Evolutionary conservation across 2,797 vertebrate genomes (phyloP), one percentile per base, ranked within the genome.

Genomic region (Rhodeus uyekii): DNA sequence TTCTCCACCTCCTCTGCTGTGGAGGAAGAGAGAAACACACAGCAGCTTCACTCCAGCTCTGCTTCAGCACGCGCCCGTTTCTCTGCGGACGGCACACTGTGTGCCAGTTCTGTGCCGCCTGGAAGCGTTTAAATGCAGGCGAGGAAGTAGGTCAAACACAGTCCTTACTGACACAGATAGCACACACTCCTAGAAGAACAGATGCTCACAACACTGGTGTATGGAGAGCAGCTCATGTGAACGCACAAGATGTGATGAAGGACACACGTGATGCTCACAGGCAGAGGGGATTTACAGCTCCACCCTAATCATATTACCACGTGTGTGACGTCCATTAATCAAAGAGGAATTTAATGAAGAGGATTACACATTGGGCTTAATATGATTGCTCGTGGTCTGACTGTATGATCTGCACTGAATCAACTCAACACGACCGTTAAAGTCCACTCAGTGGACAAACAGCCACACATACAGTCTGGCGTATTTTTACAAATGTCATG

Each of bases 1-100:
- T 97, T 96, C 92, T 99, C 98, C 86, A 98, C 96, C 92, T 99
- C 97, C 90, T 99, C 98, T 82, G 96, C 98, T 99, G 91, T 42
- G 83, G 46, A 78, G 32, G 18, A 27, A 78, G 34, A 68, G 7
- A 78, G 9, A 76, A 39, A 67, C 36, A 67, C 19, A n/a, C 42
- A 38, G 34, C 36, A 24, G 64, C 64, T 24, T 42, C 64, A 42
- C 22, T 14, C 13, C 10, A 14, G 39, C n/a, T n/a, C n/a, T n/a
- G n/a, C n/a, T n/a, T 8, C 39, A 18, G n/a, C 58, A 24, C 1
- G 13, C n/a, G n/a, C n/a, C n/a, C n/a, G 24, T n/a, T 22, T 36
- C 48, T 61, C 27, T 36, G 48, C 19, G 19, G 16, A 46, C 55
- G 10, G 39, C 22, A 64, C 60, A 64, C 18, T 36, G 1, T 77